Base-by-base conservation (phyloP, 2,888 invertebrate species). In the Pomacea canaliculata region DNA sequence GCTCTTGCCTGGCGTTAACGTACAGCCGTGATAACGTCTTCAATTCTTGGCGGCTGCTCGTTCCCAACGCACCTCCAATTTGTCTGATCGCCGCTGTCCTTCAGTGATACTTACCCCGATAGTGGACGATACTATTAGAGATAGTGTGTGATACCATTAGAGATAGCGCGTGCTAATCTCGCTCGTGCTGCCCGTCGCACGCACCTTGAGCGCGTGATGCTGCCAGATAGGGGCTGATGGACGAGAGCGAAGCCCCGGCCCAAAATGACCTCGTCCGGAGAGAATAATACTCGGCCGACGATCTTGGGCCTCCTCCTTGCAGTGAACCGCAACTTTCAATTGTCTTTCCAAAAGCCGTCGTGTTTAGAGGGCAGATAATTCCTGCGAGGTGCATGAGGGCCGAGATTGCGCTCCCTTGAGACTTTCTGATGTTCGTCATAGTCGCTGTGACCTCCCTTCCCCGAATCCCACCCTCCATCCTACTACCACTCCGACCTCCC, bases 141-240 rank as follows among this genome's bases (percentile, higher is more conserved):
- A 51, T 48, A 19, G 69, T n/a, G 69, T 49, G 69, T 68, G 74
- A 74, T 74, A 74, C 69, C 69, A 74, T 69, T 74, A 60, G 69
- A 69, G 74, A 74, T 74, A 74, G 68, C 69, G 74, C 37, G 74
- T 74, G 74, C 62, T 74, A 74, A 74, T 69, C 74, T 74, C 60
- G 74, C 73, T 68, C 62, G 27, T 63, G 59, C 48, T 67, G 46
- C 68, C 74, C 23, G 46, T 48, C 49, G n/a, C 68, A 49, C 62
- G 74, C 74, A 74, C 74, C 74, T 74, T 69, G 69, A 69, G 18
- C 13, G 48, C 62, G 59, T 49, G 69, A 74, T 74, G 74, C 62
- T 62, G 74, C 69, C 69, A 69, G 74, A 74, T 74, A 74, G 49
- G 62, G 37, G 23, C 63, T 63, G 63, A 63, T 27, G 63, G 63